These are phyloP conservation scores for Atrina japonica DNA, from an alignment of 2,888 invertebrate genomes.

Conservation along the genomic window DNA sequence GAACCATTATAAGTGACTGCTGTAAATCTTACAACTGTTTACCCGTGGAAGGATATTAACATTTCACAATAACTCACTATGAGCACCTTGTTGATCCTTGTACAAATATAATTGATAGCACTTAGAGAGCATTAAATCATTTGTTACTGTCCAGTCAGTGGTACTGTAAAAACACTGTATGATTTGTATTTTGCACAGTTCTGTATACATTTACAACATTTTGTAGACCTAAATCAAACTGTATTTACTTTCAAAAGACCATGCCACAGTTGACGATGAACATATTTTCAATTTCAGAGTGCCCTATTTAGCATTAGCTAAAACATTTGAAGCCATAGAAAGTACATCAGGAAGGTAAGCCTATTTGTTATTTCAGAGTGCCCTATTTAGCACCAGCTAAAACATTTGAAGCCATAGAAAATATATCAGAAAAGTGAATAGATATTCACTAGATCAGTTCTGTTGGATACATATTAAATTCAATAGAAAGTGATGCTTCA, in stretches of 20 bases:
- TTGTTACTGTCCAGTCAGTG: slow-evolving; percentile 10
- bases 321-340: slow-evolving; percentile 95
- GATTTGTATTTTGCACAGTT: slow-evolving; percentile 13
- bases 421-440: slow-evolving; percentile 75
- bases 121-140: slow-evolving; percentile 25
- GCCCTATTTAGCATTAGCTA: slow-evolving; percentile 95
- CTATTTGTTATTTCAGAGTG: slow-evolving; percentile 82
- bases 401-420: slow-evolving; percentile 94
- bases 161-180: slow-evolving; percentile 17
- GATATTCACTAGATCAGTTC: neutral
- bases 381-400: slow-evolving; percentile 95
- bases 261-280: no score
- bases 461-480: no score
- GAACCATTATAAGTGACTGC: slow-evolving; percentile 22
- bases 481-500: no score
- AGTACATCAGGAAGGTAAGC: slow-evolving; percentile 75
- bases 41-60: neutral
- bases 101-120: slow-evolving; percentile 25
- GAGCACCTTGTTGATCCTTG: slow-evolving; percentile 5
- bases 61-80: slow-evolving; percentile 19
- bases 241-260: no score
- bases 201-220: neutral
- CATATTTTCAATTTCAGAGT: slow-evolving; percentile 84
- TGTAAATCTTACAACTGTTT: slow-evolving; percentile 19
- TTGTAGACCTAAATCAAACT: no score